Evolutionary conservation across 2,888 invertebrate genomes (phyloP).

Genomic region (Herminia tarsipennalis): DNA sequence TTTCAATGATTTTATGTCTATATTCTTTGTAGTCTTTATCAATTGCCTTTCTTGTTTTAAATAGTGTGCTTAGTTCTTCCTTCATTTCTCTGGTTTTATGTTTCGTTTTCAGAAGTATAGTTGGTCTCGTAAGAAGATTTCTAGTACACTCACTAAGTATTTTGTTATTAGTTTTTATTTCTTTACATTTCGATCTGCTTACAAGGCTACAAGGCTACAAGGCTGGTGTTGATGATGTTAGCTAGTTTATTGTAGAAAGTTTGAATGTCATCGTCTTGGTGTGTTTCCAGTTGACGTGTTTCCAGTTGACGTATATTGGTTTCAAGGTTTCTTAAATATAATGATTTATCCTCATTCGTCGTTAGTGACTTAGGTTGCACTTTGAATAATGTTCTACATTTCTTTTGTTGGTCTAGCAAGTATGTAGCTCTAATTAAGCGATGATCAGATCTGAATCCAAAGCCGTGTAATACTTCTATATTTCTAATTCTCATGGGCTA

Average conservation of each 20-base stretch:
- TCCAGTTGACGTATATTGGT: background rate
- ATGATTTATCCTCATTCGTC: background rate
- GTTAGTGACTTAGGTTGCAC: background rate
- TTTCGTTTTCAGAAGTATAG: background rate
- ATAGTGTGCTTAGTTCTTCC: slow-evolving; percentile 1
- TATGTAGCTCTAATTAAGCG: background rate
- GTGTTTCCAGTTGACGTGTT: background rate
- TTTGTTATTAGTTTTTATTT: background rate
- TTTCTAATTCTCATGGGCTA: background rate
- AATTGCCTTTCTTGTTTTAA: background rate
- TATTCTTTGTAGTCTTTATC: background rate
- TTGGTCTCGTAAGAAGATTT: background rate
- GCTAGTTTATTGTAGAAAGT: background rate
- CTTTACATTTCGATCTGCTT: background rate
- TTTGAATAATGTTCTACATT: background rate
- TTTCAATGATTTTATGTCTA: background rate
- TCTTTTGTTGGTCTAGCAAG: background rate
- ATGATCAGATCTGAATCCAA: background rate
- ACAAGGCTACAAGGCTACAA: background rate
- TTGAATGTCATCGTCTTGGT: background rate
- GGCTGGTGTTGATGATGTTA: background rate
- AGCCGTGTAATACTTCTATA: background rate
- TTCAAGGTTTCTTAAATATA: background rate
- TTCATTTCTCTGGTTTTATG: slow-evolving; percentile 1
- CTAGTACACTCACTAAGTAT: background rate